These are phyloP conservation scores for Cosmia trapezina DNA, from an alignment of 2,888 invertebrate species.

Conservation along the genomic window DNA sequence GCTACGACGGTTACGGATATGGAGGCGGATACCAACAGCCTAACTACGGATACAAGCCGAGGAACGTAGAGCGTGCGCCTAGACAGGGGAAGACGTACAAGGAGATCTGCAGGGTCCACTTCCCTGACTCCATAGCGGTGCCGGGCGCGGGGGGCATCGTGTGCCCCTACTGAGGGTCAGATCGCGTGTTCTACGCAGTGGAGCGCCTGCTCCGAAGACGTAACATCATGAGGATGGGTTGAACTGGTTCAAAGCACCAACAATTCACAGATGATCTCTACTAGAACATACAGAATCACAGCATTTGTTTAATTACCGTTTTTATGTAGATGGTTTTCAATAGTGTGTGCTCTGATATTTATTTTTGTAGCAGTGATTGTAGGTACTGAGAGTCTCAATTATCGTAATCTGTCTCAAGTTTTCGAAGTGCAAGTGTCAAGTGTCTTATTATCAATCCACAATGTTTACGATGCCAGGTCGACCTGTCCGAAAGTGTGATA, in stretches of 20 bases:
- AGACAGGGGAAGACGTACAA: slow-evolving; percentile 91
- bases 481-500: slow-evolving; percentile 61
- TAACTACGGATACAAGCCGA: slow-evolving; percentile 66
- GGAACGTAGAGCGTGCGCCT: slow-evolving; percentile 69
- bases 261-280: slow-evolving; percentile 55
- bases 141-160: slow-evolving; percentile 91
- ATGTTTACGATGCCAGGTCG: slow-evolving; percentile 43
- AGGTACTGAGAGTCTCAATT: slow-evolving; percentile 35
- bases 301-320: slow-evolving; percentile 29
- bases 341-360: slow-evolving; percentile 35
- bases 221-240: slow-evolving; percentile 89
- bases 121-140: slow-evolving; percentile 87
- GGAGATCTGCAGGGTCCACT: slow-evolving; percentile 93
- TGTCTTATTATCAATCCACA: slow-evolving; percentile 29
- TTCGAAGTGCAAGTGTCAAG: slow-evolving; percentile 60
- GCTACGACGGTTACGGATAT: slow-evolving; percentile 74
- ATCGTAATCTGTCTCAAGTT: slow-evolving; percentile 45
- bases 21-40: slow-evolving; percentile 55
- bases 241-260: slow-evolving; percentile 67
- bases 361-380: slow-evolving; percentile 34
- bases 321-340: slow-evolving; percentile 13
- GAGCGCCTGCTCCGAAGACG: slow-evolving; percentile 87
- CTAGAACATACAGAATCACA: slow-evolving; percentile 28
- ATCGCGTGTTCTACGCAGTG: slow-evolving; percentile 90
- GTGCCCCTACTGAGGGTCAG: slow-evolving; percentile 91